These are phyloP conservation scores for Crotalus adamanteus DNA, from an alignment of 2,797 vertebrate genomes.

Conservation along the genomic window DNA sequence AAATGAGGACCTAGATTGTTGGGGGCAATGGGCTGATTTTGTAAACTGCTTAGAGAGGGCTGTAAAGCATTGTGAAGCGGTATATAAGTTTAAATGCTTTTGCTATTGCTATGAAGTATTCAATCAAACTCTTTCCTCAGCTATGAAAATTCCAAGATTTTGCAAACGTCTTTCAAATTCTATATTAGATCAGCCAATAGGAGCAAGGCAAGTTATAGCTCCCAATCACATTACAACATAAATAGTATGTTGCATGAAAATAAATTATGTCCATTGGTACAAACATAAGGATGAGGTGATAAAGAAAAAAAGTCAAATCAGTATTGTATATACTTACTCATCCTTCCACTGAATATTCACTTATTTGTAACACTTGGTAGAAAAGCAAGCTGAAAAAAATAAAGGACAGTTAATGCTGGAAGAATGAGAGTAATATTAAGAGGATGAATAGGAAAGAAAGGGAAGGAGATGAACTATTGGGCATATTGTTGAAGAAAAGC, in stretches of 20 bases:
- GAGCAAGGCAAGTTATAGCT: background rate
- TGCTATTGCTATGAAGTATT: background rate
- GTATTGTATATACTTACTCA: background rate
- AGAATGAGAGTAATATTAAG: background rate
- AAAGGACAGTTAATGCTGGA: background rate
- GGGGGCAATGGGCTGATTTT: background rate
- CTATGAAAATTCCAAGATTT: background rate
- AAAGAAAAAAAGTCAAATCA: background rate
- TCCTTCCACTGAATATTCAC: background rate
- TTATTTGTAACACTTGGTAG: background rate
- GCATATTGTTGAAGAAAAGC: background rate
- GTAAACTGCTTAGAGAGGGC: background rate
- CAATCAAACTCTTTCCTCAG: background rate
- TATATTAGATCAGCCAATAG: background rate
- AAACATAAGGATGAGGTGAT: background rate
- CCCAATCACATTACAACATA: background rate
- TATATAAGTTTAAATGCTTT: background rate
- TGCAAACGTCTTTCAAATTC: background rate
- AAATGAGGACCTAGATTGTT: background rate
- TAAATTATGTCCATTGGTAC: background rate
- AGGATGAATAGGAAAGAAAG: background rate
- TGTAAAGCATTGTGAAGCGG: background rate
- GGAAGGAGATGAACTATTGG: background rate
- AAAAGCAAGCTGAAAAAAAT: background rate
- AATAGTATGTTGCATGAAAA: background rate